phyloP scores from a whole-genome alignment of 2,113 vertebrate genomes.

The Hippopotamus amphibius region DNA sequence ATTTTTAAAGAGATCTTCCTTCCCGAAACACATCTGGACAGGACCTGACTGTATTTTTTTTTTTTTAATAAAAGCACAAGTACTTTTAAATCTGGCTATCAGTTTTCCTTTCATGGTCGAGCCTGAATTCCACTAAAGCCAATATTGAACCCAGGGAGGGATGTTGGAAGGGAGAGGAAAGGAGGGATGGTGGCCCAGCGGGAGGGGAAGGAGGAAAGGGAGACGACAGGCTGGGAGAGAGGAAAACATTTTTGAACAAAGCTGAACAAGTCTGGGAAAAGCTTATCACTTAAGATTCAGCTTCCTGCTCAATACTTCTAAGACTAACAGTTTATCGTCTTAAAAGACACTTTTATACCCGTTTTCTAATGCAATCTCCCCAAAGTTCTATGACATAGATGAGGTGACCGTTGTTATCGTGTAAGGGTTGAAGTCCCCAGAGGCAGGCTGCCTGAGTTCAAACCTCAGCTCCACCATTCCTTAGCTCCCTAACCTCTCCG shows the following conservation, averaged over 20 bases:
- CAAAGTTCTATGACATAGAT: not conserved
- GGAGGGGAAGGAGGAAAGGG: no score
- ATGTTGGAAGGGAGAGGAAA: not conserved
- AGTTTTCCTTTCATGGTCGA: constrained; percentile 35
- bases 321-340: not conserved
- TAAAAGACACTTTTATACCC: not conserved
- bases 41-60: constrained; percentile 88
- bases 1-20: constrained; percentile 83
- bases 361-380: not conserved
- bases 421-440: not conserved
- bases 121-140: constrained; percentile 59
- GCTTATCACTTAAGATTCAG: not conserved
- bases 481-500: not conserved
- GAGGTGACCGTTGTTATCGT: not conserved
- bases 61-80: constrained; percentile 90
- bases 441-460: not conserved
- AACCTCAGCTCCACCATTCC: not conserved
- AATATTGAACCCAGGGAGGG: not conserved
- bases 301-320: not conserved
- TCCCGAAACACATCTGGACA: constrained; percentile 85
- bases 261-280: not conserved
- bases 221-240: rapidly evolving
- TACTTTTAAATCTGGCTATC: constrained; percentile 85
- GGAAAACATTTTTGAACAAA: not conserved
- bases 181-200: not conserved